Percentiles rank a stretch among this genome's conserved stretches.
phyloP scores from a whole-genome alignment of 2,797 vertebrate species.

The Phalloptychus januarius region DNA sequence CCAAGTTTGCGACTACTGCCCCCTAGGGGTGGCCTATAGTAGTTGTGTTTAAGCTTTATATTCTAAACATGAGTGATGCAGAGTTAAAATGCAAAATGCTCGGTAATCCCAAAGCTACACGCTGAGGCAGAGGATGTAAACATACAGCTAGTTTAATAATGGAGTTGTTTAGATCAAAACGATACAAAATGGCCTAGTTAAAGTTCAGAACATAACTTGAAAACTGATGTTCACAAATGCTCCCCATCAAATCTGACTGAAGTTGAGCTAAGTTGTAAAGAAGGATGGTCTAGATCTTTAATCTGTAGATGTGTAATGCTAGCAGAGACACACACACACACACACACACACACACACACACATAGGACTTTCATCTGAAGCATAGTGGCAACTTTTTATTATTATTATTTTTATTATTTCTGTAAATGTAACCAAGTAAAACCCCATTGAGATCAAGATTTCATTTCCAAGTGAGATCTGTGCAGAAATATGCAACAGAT shows the following conservation, averaged over 20 bases:
- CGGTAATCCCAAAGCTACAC: not conserved
- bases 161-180: not conserved
- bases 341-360: not conserved
- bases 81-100: not conserved
- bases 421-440: too few relatives aligned
- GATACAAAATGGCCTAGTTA: not conserved
- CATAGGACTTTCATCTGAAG: not conserved
- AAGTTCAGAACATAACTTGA: not conserved
- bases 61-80: not conserved
- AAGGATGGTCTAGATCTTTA: not conserved
- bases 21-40: slow-evolving; percentile 48
- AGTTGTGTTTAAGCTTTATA: not conserved
- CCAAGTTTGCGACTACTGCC: slow-evolving; percentile 62
- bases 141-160: not conserved
- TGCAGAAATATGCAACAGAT: not conserved
- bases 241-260: not conserved
- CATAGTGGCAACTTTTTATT: not conserved
- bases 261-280: not conserved
- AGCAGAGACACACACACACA: not conserved
- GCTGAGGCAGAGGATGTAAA: not conserved
- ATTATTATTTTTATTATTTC: too few relatives aligned
- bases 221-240: not conserved
- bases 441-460: too few relatives aligned
- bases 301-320: not conserved
- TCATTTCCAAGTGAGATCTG: too few relatives aligned